Percentiles rank a stretch among this genome's conserved stretches.
Conservation (phyloP, 1,140 invertebrate genomes). For the Bacillus rossius region DNA sequence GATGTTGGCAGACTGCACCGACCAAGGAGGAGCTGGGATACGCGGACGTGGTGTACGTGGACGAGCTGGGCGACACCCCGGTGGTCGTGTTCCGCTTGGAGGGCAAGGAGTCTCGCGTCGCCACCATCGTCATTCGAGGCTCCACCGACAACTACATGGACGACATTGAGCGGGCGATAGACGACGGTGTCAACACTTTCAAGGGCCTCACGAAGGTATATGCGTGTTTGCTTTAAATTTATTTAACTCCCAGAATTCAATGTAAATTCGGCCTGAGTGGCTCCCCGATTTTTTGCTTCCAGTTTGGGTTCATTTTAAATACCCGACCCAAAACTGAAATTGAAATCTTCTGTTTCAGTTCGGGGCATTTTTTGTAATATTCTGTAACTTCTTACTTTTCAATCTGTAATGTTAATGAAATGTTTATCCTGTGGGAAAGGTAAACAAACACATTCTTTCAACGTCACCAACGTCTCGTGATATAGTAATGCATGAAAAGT, state of each 20-base stretch:
- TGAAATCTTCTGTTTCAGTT: no score
- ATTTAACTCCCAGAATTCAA: neutral
- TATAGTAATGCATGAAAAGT: no score
- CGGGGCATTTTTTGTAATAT: no score
- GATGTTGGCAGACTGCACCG: constrained; percentile 57
- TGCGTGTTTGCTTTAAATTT: no score
- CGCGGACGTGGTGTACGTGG: constrained; percentile 87
- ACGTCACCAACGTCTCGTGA: no score
- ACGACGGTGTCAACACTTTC: constrained; percentile 98
- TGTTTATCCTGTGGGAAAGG: no score
- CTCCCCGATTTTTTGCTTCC: no score
- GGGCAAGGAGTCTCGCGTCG: constrained; percentile 73
- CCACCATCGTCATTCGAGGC: constrained; percentile 92
- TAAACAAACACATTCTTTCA: no score
- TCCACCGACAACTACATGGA: constrained; percentile 99
- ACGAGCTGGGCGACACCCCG: constrained; percentile 93
- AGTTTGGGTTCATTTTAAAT: no score
- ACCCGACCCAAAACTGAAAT: no score
- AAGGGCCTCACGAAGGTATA: constrained; percentile 59
- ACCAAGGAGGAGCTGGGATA: constrained; percentile 88
- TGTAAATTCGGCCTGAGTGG: neutral
- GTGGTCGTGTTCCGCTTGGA: constrained; percentile 88
- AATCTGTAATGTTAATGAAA: no score
- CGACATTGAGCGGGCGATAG: constrained; percentile 95
- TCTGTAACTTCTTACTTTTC: no score